Evolutionary conservation across 2,113 vertebrate species (phyloP), one percentile per base, ranked within the genome.

Genomic region (Carettochelys insculpta): DNA sequence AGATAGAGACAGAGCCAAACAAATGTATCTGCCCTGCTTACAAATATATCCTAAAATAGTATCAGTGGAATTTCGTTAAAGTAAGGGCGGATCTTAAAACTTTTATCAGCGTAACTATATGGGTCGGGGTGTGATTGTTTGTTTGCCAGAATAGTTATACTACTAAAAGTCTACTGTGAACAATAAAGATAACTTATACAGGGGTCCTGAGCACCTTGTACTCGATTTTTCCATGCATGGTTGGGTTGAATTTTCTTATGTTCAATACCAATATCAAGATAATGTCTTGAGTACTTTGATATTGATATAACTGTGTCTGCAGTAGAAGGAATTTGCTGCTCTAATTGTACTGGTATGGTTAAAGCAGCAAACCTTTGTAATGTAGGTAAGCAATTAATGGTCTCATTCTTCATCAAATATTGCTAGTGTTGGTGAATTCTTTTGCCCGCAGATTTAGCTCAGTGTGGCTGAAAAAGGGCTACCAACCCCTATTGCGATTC

Each of bases 1-100:
- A 87, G 85, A 87, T 48, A 91, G 89, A 89, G 34, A n/a, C 58
- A 83, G 90, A 85, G 77, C 73, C 88, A 92, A 94, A 80, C 76
- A 88, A 87, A 88, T 78, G 78, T 0, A 80, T 52, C 52, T 89
- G 92, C 52, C 31, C 56, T 88, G 48, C 77, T 85, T 88, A 82
- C 34, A 65, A n/a, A 19, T n/a, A 7, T 65, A 11, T 80, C 65
- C 83, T 83, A 86, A 92, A 94, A 92, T 47, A 48, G 20, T 78
- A 19, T 52, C 89, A 50, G 25, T 86, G n/a, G 48, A 92, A 51
- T 5, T 58, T 90, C 88, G 81, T 80, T 95, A 89, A 86, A 80
- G 25, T 76, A 75, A 80, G 43, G 53, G 45, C 68, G 87, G n/a
- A 58, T 87, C 38, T 43, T 71, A 71, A 41, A 68, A 41, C 47